Conservation (phyloP, 2,888 invertebrate species). For the Corythucha ciliata region DNA sequence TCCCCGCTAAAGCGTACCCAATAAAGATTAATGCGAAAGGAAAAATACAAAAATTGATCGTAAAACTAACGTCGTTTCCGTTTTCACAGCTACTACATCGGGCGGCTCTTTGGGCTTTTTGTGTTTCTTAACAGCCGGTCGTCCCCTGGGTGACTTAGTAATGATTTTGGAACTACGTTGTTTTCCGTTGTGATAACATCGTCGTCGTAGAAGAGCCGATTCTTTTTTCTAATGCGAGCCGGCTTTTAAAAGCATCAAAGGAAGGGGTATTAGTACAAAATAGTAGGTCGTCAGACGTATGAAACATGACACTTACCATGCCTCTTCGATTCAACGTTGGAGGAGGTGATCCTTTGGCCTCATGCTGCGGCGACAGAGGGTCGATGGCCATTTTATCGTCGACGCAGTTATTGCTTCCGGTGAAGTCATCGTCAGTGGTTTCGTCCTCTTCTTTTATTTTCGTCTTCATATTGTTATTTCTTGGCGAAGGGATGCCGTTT, state of each 20-base stretch:
- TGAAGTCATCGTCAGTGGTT: no score
- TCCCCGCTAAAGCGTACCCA: slow-evolving; percentile 57
- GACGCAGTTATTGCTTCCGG: no score
- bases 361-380: slow-evolving; percentile 68
- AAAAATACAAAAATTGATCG: background rate
- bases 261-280: background rate
- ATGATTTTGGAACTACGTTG: slow-evolving; percentile 43
- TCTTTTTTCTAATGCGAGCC: slow-evolving; percentile 79
- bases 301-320: slow-evolving; percentile 46
- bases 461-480: slow-evolving; percentile 42
- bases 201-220: slow-evolving; percentile 81
- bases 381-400: slow-evolving; percentile 66
- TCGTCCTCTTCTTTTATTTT: slow-evolving; percentile 35
- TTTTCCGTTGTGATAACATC: slow-evolving; percentile 65
- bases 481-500: slow-evolving; percentile 44
- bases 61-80: slow-evolving; percentile 21
- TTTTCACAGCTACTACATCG: slow-evolving; percentile 19
- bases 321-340: slow-evolving; percentile 68
- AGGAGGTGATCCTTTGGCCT: slow-evolving; percentile 63
- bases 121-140: slow-evolving; percentile 24
- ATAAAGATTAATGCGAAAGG: slow-evolving; percentile 1
- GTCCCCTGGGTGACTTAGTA: slow-evolving; percentile 26
- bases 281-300: background rate
- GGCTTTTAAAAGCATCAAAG: slow-evolving; percentile 45
- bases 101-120: slow-evolving; percentile 24